Conservation (phyloP, 1,140 invertebrate species). For the Ditylenchus dipsaci region DNA sequence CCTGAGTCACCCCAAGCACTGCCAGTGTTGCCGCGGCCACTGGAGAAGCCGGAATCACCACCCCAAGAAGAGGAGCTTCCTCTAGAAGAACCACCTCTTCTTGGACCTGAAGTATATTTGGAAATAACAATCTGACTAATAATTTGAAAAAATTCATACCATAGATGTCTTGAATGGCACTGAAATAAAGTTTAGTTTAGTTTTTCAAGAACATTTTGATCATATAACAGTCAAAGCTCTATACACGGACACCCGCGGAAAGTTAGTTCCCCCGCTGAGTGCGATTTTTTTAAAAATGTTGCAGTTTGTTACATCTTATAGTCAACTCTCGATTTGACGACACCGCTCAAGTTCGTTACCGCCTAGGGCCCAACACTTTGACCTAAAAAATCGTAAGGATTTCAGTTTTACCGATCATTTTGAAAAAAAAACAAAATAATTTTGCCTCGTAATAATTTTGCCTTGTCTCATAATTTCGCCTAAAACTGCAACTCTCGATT, state of each 20-base stretch:
- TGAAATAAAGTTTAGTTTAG: not conserved
- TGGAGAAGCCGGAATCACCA: not conserved
- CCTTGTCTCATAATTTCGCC: too few species aligned
- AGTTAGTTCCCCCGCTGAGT: too few species aligned
- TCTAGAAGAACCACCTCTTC: constrained; percentile 26
- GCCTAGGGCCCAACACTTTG: too few species aligned
- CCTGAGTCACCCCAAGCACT: constrained; percentile 9
- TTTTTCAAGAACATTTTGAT: not conserved
- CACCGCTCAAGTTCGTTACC: too few species aligned
- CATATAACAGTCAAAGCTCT: not conserved
- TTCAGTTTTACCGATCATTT: too few species aligned
- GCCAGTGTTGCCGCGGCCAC: constrained; percentile 13
- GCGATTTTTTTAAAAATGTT: too few species aligned
- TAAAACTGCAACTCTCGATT: not conserved
- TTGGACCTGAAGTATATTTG: not conserved
- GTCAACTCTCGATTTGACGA: too few species aligned
- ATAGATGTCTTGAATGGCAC: constrained; percentile 29
- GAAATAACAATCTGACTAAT: not conserved
- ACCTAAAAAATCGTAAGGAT: not conserved
- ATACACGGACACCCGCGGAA: too few species aligned
- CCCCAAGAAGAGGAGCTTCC: not conserved
- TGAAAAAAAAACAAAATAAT: too few species aligned
- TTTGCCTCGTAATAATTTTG: too few species aligned
- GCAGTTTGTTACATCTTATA: too few species aligned
- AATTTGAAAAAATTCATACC: constrained; percentile 3